Conservation (phyloP, 2,888 invertebrate genomes). For the Acrobeloides nanus region DNA sequence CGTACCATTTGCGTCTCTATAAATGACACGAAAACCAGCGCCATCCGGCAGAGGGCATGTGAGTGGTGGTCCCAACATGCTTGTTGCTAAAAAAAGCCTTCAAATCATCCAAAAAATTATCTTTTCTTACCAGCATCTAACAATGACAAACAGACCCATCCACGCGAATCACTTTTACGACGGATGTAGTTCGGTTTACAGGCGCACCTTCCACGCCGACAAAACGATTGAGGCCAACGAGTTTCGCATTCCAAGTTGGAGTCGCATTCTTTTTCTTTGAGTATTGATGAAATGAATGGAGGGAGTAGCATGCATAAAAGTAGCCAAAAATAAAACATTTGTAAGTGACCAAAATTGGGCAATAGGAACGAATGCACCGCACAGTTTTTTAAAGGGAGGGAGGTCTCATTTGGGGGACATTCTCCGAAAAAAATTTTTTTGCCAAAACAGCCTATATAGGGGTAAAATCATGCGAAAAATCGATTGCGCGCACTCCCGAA, state of each 20-base stretch:
- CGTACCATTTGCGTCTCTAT: conserved; percentile 23
- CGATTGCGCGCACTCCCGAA: too few species aligned
- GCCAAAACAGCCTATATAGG: too few species aligned
- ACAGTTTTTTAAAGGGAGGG: too few species aligned
- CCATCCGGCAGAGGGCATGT: conserved; percentile 47
- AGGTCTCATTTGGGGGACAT: too few species aligned
- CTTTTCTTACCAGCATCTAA: conserved; percentile 30
- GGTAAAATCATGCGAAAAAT: too few species aligned
- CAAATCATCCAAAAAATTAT: not conserved
- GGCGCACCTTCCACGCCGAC: conserved; percentile 14
- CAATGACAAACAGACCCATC: conserved; percentile 34
- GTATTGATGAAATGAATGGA: not conserved
- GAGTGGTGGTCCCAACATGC: conserved; percentile 39
- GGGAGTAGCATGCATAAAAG: not conserved
- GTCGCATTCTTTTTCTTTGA: conserved; percentile 12
- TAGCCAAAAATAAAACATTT: not conserved
- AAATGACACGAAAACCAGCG: conserved; percentile 34
- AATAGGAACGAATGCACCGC: too few species aligned
- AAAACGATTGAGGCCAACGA: conserved; percentile 23
- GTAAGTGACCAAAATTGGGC: too few species aligned
- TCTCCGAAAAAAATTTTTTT: too few species aligned
- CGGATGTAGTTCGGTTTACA: conserved; percentile 21
- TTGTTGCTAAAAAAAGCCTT: conserved; percentile 34
- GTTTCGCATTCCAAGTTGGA: conserved; percentile 13
- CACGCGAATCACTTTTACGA: conserved; percentile 18